Evolutionary conservation across 2,797 vertebrate species (phyloP), one percentile per base, ranked within the genome.

Genomic region (Carduelis carduelis): DNA sequence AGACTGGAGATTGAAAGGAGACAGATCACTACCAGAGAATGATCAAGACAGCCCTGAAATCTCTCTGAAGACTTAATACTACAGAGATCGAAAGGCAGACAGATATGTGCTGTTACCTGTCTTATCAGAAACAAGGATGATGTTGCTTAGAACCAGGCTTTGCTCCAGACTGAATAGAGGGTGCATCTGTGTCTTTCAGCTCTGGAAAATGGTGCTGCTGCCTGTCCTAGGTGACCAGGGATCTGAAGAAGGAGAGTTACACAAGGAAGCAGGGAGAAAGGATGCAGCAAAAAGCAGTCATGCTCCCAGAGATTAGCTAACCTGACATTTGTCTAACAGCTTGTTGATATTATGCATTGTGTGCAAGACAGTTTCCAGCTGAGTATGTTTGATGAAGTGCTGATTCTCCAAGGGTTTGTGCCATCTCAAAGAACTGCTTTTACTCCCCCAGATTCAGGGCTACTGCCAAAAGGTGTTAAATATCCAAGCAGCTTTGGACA

Each of bases 401-500:
- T 81, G 49, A 52, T 83, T 92, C 61, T 93, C 56, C 50, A 83
- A 83, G 69, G 65, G 53, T 30, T 65, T 8, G 2, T 68, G 61
- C 16, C 22, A 56, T 70, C 50, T 53, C 41, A 55, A 71, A 80
- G 15, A 83, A 78, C 39, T 8, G 27, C 63, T 35, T 79, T 93
- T 81, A 59, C 21, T 82, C 37, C 32, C 6, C 7, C 27, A 30
- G 23, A 81, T 66, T 63, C 37, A 56, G 47, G 50, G 21, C 8
- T 79, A 17, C 41, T 83, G 63, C 41, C 32, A 41, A 92, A 83
- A 24, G 14, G 11, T 78, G 70, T 53, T 72, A 86, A 92, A 76
- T 26, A 74, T 59, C 44, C 76, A 74, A 96, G 59, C 41, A 86
- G 49, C 32, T 93, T 94, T 83, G 79, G 74, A 90, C 55, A 88